phyloP scores from a whole-genome alignment of 2,797 vertebrate genomes.

The Crotalus adamanteus region DNA sequence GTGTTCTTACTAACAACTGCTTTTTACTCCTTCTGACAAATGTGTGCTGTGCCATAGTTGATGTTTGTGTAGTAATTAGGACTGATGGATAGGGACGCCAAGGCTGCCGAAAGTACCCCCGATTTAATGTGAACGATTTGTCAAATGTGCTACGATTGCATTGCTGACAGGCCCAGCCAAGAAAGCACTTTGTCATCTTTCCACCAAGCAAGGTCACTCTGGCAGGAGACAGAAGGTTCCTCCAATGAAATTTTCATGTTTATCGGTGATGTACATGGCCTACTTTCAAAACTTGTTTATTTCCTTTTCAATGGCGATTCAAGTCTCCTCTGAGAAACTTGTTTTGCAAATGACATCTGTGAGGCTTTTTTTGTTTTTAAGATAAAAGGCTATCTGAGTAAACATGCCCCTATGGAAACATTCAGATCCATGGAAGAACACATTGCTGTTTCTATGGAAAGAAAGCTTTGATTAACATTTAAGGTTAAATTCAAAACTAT shows the following conservation, averaged over 20 bases:
- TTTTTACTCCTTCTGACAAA: conserved; percentile 82
- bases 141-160: conserved; percentile 75
- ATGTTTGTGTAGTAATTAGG: conserved; percentile 84
- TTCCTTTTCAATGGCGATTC: conserved; percentile 41
- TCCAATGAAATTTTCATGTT: conserved; percentile 66
- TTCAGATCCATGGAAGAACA: background rate
- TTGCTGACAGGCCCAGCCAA: conserved; percentile 73
- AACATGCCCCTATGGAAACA: background rate
- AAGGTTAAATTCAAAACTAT: background rate
- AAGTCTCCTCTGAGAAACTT: conserved; percentile 20
- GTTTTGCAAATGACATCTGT: conserved; percentile 6
- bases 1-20: conserved; percentile 78
- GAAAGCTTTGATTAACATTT: background rate
- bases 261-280: conserved; percentile 54
- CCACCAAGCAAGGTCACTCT: conserved; percentile 83
- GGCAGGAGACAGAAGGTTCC: conserved; percentile 68
- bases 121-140: conserved; percentile 79
- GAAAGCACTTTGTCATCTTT: conserved; percentile 77
- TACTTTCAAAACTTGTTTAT: conserved; percentile 58
- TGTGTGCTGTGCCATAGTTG: conserved; percentile 74
- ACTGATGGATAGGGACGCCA: conserved; percentile 84
- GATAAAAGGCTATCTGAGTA: background rate
- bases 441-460: background rate
- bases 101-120: conserved; percentile 78
- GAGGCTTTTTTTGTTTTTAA: background rate